Percentiles rank a stretch among this genome's conserved stretches.
phyloP scores from a whole-genome alignment of 2,797 vertebrate species.

The Falco novaeseelandiae region DNA sequence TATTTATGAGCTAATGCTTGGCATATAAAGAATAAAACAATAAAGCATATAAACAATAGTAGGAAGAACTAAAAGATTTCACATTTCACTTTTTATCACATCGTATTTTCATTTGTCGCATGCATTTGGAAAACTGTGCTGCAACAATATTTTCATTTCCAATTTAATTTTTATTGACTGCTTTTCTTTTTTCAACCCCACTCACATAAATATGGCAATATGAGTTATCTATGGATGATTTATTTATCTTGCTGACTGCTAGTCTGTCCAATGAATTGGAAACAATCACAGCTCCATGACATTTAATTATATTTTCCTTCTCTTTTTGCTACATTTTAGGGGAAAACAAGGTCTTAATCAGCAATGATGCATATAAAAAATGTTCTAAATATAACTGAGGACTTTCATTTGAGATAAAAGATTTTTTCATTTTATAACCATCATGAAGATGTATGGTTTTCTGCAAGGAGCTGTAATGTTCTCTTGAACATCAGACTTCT shows the following conservation, averaged over 20 bases:
- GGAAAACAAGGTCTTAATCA: not conserved
- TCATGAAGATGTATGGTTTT: not conserved
- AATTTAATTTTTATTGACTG: not conserved
- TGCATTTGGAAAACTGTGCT: not conserved
- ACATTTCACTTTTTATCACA: not conserved
- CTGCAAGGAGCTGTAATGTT: not conserved
- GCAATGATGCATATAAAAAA: not conserved
- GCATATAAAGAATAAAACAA: not conserved
- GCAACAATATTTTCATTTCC: not conserved
- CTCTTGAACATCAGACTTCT: not conserved
- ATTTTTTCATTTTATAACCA: not conserved
- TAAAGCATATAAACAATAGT: not conserved
- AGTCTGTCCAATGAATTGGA: not conserved
- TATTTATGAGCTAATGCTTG: not conserved
- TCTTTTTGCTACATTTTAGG: not conserved
- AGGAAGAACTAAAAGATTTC: not conserved
- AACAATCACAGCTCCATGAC: not conserved
- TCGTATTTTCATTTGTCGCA: not conserved
- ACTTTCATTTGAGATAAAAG: not conserved
- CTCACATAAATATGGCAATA: not conserved
- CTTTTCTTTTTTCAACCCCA: not conserved
- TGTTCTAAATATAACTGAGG: not conserved
- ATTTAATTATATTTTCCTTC: not conserved
- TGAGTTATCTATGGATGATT: not conserved
- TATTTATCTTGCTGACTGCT: constrained; percentile 1